A percentile compares a stretch with the other conserved stretches of the same genome.
Conservation (phyloP, 2,888 invertebrate species). For the Pandemis corylana region DNA sequence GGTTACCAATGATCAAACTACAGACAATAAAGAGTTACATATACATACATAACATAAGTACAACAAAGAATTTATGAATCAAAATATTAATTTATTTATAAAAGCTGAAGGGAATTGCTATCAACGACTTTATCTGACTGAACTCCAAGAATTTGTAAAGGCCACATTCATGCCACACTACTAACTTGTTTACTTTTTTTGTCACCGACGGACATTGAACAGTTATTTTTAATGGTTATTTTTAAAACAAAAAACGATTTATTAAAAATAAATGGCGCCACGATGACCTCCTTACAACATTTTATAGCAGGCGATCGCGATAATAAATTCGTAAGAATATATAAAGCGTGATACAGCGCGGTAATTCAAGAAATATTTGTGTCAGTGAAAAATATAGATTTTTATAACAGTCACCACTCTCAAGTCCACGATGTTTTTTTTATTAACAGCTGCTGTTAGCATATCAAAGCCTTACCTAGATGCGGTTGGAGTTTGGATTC, state of each 20-base stretch:
- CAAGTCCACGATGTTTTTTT: neutral
- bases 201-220: constrained; percentile 47
- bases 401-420: constrained; percentile 17
- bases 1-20: no score
- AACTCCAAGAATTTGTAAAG: constrained; percentile 11
- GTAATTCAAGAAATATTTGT: constrained; percentile 70
- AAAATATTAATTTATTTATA: no score
- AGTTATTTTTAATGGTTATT: constrained; percentile 46
- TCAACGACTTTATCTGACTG: neutral
- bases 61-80: no score
- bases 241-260: constrained; percentile 58
- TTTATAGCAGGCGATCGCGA: constrained; percentile 69
- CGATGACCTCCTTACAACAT: constrained; percentile 74
- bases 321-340: constrained; percentile 71
- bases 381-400: constrained; percentile 48
- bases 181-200: constrained; percentile 41
- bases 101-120: neutral
- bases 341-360: constrained; percentile 56
- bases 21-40: no score
- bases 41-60: no score
- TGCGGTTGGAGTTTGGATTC: neutral
- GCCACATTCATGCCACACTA: constrained; percentile 4
- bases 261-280: constrained; percentile 60
- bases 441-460: neutral
- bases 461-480: neutral